phyloP scores from a whole-genome alignment of 2,113 vertebrate species.

The Grallaria varia region DNA sequence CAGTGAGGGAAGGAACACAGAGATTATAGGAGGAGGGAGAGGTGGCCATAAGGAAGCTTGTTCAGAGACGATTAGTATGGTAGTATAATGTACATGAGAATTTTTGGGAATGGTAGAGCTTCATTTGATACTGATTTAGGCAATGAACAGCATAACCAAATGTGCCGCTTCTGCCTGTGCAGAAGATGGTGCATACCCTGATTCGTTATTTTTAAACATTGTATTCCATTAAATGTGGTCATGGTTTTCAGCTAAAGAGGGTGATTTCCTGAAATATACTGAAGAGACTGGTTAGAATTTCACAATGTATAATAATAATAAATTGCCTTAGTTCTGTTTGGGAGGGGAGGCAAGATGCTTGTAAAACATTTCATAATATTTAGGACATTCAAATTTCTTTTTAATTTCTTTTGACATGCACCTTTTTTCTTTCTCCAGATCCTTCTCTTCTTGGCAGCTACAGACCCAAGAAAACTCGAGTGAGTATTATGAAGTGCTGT shows the following conservation, averaged over 20 bases:
- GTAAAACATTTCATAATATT: neutral
- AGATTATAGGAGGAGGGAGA: neutral
- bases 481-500: constrained; percentile 63
- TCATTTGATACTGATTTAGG: neutral
- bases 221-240: neutral
- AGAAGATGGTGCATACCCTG: neutral
- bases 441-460: constrained; percentile 75
- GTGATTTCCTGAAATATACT: neutral
- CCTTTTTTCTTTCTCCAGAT: constrained; percentile 74
- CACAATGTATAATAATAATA: neutral
- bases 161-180: neutral
- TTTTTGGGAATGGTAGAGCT: neutral
- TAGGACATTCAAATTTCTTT: neutral
- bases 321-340: neutral
- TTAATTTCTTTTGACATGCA: neutral
- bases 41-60: neutral
- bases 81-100: neutral
- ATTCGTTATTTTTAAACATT: neutral
- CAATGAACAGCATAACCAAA: neutral
- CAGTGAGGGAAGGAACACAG: neutral
- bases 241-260: neutral
- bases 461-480: constrained; percentile 74
- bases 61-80: neutral
- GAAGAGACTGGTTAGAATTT: neutral
- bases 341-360: neutral